Conservation (phyloP, 1,140 invertebrate species). For the Leptopilina boulardi region DNA sequence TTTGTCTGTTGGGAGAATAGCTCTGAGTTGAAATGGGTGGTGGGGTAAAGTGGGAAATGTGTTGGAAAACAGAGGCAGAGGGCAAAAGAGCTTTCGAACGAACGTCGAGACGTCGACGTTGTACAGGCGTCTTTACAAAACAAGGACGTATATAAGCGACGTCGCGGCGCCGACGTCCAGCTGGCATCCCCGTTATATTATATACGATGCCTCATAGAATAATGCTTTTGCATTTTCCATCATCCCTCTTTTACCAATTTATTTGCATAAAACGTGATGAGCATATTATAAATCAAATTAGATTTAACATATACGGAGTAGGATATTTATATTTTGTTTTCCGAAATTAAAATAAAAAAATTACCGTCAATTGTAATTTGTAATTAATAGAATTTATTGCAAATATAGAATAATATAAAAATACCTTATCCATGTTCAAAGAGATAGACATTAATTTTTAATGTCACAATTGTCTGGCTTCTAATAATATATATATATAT, state of each 20-base stretch:
- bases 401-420: no score
- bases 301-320: no score
- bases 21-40: constrained; percentile 14
- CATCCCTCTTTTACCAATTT: constrained; percentile 9
- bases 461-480: background rate
- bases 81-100: constrained; percentile 24
- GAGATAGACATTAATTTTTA: background rate
- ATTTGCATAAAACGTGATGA: background rate
- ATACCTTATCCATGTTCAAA: background rate
- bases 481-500: background rate
- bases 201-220: constrained; percentile 8
- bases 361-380: no score
- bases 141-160: constrained; percentile 51
- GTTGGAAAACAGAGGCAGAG: background rate
- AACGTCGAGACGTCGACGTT: constrained; percentile 39
- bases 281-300: background rate
- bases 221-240: constrained; percentile 39
- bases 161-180: constrained; percentile 57
- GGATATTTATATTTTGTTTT: no score
- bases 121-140: constrained; percentile 51
- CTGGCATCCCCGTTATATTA: constrained; percentile 54
- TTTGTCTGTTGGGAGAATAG: constrained; percentile 45
- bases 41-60: background rate
- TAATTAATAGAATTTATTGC: no score
- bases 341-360: no score